These are phyloP conservation scores for Lithobates sylvaticus DNA, from an alignment of 2,797 vertebrate species.

Conservation along the genomic window DNA sequence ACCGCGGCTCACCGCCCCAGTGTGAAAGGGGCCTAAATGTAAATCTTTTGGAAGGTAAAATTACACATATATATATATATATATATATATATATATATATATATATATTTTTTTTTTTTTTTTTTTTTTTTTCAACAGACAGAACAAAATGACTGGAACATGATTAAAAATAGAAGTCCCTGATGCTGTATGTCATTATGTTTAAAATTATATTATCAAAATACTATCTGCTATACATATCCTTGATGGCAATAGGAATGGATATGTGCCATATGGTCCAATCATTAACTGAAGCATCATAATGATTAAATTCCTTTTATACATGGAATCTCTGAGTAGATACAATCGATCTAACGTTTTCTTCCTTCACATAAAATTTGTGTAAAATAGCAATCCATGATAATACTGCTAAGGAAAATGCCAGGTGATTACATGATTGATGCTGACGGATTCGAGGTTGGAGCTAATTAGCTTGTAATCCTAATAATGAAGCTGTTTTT, in stretches of 20 bases:
- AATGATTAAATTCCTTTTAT: constrained; percentile 10
- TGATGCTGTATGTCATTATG: no score
- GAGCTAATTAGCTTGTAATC: constrained; percentile 3
- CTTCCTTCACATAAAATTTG: constrained; percentile 42
- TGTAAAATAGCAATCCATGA: constrained; percentile 50
- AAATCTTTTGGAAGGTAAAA: no score
- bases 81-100: no score
- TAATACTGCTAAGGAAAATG: constrained; percentile 49
- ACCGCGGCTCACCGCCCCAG: no score
- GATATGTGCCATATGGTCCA: constrained; percentile 5
- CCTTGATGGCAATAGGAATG: constrained; percentile 3
- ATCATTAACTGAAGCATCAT: constrained; percentile 5
- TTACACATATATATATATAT: no score
- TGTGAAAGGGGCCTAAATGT: no score
- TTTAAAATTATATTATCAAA: no score
- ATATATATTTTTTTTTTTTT: no score
- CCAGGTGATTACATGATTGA: constrained; percentile 38
- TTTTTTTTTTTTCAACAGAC: no score
- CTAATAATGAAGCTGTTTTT: constrained; percentile 12
- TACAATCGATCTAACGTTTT: constrained; percentile 45
- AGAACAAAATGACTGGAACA: no score
- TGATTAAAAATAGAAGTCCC: not conserved
- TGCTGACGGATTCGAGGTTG: constrained; percentile 20
- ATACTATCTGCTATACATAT: not conserved
- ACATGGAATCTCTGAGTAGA: constrained; percentile 43